Evolutionary conservation across 2,888 invertebrate species (phyloP), one percentile per base, ranked within the genome.

Genomic region (Euphydryas editha): DNA sequence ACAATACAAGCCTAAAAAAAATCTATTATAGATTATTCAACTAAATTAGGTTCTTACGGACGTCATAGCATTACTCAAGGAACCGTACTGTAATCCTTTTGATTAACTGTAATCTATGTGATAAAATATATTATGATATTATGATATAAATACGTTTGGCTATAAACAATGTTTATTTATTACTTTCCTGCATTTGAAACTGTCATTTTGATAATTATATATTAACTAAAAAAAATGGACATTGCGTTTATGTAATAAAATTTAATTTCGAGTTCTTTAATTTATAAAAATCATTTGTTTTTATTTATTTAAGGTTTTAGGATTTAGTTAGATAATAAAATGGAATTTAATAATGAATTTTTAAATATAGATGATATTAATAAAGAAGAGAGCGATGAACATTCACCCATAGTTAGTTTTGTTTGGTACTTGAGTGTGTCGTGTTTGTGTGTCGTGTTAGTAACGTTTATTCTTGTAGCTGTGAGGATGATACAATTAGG

Each of bases 401-500:
- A 54, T 10, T 57, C 62, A 5, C 49, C 49, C 5, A 56, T 68
- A 17, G 36, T 57, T 39, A 65, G 56, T 65, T 73, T 73, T 39
- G 54, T 68, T 7, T 67, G 64, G 66, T 72, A 72, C 8, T 44
- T 73, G 3, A 67, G 59, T 15, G 20, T 70, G 20, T 72, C 72
- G 54, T 72, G 70, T 47, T 36, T 54, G 13, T 62, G 68, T 58
- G 37, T 68, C 3, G 18, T 68, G n/a, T 36, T 66, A 7, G 24
- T 68, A 21, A 55, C 66, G 36, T 8, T 58, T 18, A 20, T 65
- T 6, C 39, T 68, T 47, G 59, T 54, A n/a, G 24, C 56, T 17
- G 65, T 54, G n/a, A 60, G 69, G 20, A 36, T 59, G 5, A 39
- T 70, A 18, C 72, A 68, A 70, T 30, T 70, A 55, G 68, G 72